Percentiles rank a stretch among this genome's conserved stretches.
These are phyloP conservation scores for Anseranas semipalmata DNA, from an alignment of 2,113 vertebrate species.

Conservation along the genomic window DNA sequence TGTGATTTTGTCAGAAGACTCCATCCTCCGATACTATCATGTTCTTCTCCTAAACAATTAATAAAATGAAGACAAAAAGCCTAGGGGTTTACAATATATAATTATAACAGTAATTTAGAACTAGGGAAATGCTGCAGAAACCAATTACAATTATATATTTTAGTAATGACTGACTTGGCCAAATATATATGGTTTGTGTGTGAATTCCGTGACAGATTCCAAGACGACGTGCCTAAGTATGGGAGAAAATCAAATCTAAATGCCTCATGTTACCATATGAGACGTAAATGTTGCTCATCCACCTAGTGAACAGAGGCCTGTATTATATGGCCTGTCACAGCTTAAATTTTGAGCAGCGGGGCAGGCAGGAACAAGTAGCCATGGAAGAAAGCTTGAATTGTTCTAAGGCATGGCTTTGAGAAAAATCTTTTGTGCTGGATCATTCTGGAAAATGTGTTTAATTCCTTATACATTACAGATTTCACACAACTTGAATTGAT, in stretches of 20 bases:
- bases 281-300: background rate
- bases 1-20: slow-evolving; percentile 22
- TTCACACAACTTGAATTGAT: background rate
- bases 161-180: slow-evolving; percentile 36
- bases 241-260: slow-evolving; percentile 24
- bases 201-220: background rate
- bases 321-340: background rate
- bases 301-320: background rate
- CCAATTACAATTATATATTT: slow-evolving; percentile 39
- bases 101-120: slow-evolving; percentile 52
- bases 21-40: slow-evolving; percentile 32
- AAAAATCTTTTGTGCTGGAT: background rate
- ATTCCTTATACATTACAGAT: background rate
- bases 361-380: slow-evolving; percentile 1
- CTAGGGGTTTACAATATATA: slow-evolving; percentile 48
- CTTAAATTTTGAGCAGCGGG: background rate
- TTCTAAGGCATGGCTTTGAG: background rate
- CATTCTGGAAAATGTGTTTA: background rate
- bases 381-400: background rate
- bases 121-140: slow-evolving; percentile 39
- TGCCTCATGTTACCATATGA: background rate
- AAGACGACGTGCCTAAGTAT: slow-evolving; percentile 3
- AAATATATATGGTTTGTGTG: slow-evolving; percentile 14
- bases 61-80: slow-evolving; percentile 52
- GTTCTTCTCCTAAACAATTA: slow-evolving; percentile 50